Conservation (phyloP, 2,113 vertebrate genomes). For the Hystrix cristata region DNA sequence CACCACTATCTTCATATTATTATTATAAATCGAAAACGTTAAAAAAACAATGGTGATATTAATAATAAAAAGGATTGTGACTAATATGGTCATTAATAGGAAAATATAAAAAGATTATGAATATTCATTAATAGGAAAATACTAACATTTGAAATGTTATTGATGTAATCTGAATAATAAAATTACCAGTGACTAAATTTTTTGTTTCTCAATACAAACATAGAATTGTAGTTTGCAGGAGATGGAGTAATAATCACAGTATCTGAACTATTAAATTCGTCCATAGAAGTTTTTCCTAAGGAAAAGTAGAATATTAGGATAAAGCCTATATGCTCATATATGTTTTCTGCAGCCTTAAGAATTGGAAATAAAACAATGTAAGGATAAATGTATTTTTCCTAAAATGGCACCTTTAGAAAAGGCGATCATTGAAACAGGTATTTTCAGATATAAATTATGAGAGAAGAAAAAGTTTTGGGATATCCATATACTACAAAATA, state of each 20-base stretch:
- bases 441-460: background rate
- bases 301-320: background rate
- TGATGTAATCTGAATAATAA: background rate
- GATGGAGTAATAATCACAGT: background rate
- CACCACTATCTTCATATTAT: background rate
- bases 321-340: background rate
- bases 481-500: background rate
- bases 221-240: background rate
- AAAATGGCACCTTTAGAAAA: background rate
- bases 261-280: background rate
- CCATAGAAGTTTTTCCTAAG: background rate
- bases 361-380: background rate
- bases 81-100: background rate
- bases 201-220: background rate
- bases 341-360: background rate
- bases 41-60: background rate
- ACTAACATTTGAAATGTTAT: background rate
- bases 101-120: background rate
- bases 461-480: background rate
- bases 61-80: background rate
- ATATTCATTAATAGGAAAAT: background rate
- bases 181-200: background rate
- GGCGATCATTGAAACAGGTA: background rate
- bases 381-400: background rate
- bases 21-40: background rate